phyloP scores from a whole-genome alignment of 30 jellyfish, hydroid and myxozoan genomes.

The Turritopsis rubra region DNA sequence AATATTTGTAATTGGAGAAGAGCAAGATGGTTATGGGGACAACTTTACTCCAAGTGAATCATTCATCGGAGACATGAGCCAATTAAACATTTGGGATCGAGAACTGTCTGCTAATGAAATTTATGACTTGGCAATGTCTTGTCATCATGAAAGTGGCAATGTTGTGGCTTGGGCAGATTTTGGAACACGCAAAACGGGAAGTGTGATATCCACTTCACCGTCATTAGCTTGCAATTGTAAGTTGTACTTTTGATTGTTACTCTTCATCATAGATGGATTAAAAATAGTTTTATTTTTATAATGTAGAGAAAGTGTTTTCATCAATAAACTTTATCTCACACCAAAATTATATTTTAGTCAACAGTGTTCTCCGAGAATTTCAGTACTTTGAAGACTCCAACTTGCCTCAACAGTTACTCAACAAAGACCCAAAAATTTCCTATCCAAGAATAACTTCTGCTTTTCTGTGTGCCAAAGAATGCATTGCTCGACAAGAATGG shows the following conservation, averaged over 20 bases:
- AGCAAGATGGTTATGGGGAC: constrained; percentile 85
- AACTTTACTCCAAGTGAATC: constrained; percentile 90
- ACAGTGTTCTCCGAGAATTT: constrained; percentile 47
- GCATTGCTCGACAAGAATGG: constrained; percentile 6
- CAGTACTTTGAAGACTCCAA: constrained; percentile 48
- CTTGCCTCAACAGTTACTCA: constrained; percentile 46
- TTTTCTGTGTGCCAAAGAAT: constrained; percentile 23
- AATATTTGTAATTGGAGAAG: constrained; percentile 87
- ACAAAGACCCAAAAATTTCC: neutral
- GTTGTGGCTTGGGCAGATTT: constrained; percentile 94
- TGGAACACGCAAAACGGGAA: constrained; percentile 50
- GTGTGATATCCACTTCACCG: constrained; percentile 50
- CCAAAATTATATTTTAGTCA: constrained; percentile 30
- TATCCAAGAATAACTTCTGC: constrained; percentile 5
- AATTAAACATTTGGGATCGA: constrained; percentile 70
- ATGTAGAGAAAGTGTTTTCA: neutral
- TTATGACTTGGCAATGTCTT: constrained; percentile 61
- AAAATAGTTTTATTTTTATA: too few relatives aligned
- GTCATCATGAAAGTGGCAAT: constrained; percentile 64
- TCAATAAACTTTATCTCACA: neutral
- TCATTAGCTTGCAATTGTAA: constrained; percentile 85
- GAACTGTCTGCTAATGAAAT: constrained; percentile 61
- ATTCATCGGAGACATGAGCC: constrained; percentile 90
- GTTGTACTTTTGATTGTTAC: constrained; percentile 4
- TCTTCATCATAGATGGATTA: too few relatives aligned